Evolutionary conservation across 2,888 invertebrate species (phyloP).

Genomic region (Lochmaea capreae): DNA sequence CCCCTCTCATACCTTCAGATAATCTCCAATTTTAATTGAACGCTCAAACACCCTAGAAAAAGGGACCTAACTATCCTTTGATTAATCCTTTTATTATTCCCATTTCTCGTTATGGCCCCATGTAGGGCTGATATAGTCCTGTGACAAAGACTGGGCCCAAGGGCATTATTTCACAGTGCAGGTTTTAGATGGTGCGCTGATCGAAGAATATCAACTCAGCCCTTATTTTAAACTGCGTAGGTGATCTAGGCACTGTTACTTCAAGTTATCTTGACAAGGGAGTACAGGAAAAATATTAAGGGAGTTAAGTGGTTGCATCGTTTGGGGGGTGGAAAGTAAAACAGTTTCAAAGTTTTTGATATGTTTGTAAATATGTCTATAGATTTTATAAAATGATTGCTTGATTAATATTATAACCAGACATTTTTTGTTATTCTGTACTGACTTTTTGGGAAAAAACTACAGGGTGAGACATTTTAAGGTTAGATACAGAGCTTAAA

Average conservation of each 20-base stretch:
- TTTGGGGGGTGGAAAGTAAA: not conserved
- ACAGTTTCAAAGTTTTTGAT: not conserved
- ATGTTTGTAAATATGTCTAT: not conserved
- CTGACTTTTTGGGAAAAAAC: too few species aligned
- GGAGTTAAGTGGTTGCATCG: constrained; percentile 8
- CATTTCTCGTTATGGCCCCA: constrained; percentile 54
- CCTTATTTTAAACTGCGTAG: constrained; percentile 39
- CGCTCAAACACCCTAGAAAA: constrained; percentile 43
- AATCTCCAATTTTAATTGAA: constrained; percentile 47
- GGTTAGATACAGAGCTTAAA: too few species aligned
- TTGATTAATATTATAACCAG: too few species aligned
- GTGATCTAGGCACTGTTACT: constrained; percentile 35
- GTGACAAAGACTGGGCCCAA: constrained; percentile 56
- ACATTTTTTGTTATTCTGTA: too few species aligned
- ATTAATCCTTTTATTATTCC: constrained; percentile 60
- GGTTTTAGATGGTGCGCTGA: constrained; percentile 58
- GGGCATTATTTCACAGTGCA: constrained; percentile 64
- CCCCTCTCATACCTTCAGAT: constrained; percentile 38
- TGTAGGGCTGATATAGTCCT: constrained; percentile 51
- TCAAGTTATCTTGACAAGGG: constrained; percentile 17
- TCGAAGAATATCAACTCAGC: constrained; percentile 41
- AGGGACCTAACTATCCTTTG: constrained; percentile 49
- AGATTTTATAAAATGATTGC: too few species aligned
- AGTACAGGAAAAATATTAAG: constrained; percentile 17
- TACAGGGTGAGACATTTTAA: too few species aligned